phyloP scores from a whole-genome alignment of 2,113 vertebrate species.

The Tragelaphus buxtoni region DNA sequence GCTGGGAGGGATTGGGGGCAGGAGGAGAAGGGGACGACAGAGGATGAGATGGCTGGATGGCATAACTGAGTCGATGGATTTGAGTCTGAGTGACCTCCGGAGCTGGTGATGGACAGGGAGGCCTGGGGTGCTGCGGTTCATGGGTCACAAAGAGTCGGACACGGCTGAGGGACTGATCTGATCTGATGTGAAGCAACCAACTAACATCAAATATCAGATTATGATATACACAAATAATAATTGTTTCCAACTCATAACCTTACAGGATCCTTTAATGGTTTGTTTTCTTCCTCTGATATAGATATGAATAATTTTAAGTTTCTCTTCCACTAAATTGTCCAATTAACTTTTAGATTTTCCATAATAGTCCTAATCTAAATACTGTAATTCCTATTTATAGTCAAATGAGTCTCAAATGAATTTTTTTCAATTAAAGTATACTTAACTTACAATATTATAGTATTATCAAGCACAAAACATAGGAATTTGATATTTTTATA shows the following conservation, averaged over 20 bases:
- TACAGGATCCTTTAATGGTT: not conserved
- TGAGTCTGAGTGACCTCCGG: no score
- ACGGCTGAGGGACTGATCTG: no score
- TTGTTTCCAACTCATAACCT: rapidly evolving
- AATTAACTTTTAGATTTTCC: not conserved
- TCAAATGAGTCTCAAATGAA: not conserved
- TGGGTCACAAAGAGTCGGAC: no score
- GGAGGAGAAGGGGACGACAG: no score
- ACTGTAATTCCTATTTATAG: not conserved
- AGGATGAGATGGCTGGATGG: no score
- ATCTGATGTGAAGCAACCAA: no score
- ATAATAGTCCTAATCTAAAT: not conserved
- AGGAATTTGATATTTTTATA: not conserved
- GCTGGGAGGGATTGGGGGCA: no score
- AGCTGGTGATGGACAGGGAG: no score
- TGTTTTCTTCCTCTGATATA: not conserved
- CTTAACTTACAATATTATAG: not conserved
- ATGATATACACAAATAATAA: not conserved
- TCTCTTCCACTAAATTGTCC: not conserved
- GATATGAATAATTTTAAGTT: not conserved
- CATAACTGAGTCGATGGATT: no score
- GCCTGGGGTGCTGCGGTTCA: no score
- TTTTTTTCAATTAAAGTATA: not conserved
- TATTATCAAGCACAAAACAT: not conserved
- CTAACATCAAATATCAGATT: not conserved